phyloP scores from a whole-genome alignment of 2,797 vertebrate species.

The Sphaeramia orbicularis region DNA sequence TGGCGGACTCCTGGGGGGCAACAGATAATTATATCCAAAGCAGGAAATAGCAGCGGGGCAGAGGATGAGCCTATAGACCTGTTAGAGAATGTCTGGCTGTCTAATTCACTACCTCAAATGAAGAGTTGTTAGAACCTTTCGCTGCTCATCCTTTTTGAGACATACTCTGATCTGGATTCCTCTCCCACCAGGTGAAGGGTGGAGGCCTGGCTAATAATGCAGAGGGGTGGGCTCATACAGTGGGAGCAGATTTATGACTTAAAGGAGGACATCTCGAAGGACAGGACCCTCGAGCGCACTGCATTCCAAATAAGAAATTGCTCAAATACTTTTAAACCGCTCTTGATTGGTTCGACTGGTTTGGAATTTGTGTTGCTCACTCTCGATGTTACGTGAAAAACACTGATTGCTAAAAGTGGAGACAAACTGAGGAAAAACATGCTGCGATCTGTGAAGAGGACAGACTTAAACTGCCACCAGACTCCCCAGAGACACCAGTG shows the following conservation, averaged over 20 bases:
- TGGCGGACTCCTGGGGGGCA: slow-evolving; percentile 66
- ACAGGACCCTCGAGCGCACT: slow-evolving; percentile 16
- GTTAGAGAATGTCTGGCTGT: slow-evolving; percentile 53
- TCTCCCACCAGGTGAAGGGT: slow-evolving; percentile 37
- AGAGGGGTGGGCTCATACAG: slow-evolving; percentile 23
- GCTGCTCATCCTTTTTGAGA: slow-evolving; percentile 27
- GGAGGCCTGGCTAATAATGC: slow-evolving; percentile 34
- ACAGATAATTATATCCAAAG: slow-evolving; percentile 80
- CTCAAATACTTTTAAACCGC: slow-evolving; percentile 36
- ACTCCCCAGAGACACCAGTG: slow-evolving; percentile 53
- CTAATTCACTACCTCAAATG: slow-evolving; percentile 48
- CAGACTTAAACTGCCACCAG: slow-evolving; percentile 36
- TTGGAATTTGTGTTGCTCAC: slow-evolving; percentile 36
- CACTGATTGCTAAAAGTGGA: slow-evolving; percentile 1
- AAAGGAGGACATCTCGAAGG: slow-evolving; percentile 12
- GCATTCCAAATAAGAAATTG: slow-evolving; percentile 34
- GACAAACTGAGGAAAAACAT: slow-evolving; percentile 25
- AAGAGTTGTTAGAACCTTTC: slow-evolving; percentile 46
- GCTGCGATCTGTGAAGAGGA: slow-evolving; percentile 20
- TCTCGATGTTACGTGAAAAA: slow-evolving; percentile 29
- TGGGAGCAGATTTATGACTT: slow-evolving; percentile 40
- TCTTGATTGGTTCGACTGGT: slow-evolving; percentile 34
- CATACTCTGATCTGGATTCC: slow-evolving; percentile 11
- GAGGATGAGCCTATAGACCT: slow-evolving; percentile 64
- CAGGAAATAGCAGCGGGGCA: slow-evolving; percentile 79